Evolutionary conservation across 2,888 invertebrate genomes (phyloP).

Genomic region (Sphecodes monilicornis): DNA sequence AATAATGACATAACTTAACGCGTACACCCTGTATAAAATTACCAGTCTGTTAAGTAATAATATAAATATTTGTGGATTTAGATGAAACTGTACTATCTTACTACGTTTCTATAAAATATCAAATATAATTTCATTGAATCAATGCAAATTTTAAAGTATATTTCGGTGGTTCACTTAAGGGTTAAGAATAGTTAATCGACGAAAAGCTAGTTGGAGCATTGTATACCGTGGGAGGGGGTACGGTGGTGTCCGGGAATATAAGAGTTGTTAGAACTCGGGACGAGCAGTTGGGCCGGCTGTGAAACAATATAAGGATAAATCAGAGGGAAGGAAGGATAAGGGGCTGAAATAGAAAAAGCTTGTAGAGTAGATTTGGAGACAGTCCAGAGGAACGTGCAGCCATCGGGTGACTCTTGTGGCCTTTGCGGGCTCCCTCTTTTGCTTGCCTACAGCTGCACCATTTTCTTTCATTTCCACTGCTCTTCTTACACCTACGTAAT

Average conservation of each 20-base stretch:
- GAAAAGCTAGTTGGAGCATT: not conserved
- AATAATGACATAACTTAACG: too few relatives aligned
- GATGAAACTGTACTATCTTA: too few relatives aligned
- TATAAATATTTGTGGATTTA: too few relatives aligned
- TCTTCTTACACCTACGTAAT: conserved; percentile 42
- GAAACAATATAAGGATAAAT: conserved; percentile 80
- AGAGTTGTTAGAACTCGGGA: conserved; percentile 30
- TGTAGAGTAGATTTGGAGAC: conserved; percentile 80
- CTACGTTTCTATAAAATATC: too few relatives aligned
- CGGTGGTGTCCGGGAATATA: conserved; percentile 24
- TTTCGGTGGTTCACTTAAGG: not conserved
- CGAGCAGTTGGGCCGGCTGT: conserved; percentile 55
- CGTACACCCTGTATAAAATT: too few relatives aligned
- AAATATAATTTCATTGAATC: too few relatives aligned
- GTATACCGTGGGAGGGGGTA: not conserved
- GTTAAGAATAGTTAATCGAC: not conserved
- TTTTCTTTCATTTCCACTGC: conserved; percentile 48
- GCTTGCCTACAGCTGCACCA: conserved; percentile 52
- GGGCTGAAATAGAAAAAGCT: conserved; percentile 80
- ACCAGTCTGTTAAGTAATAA: too few relatives aligned
- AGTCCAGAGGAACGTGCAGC: conserved; percentile 74
- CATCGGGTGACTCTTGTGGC: conserved; percentile 68
- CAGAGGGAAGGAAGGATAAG: conserved; percentile 78
- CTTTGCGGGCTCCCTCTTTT: conserved; percentile 66
- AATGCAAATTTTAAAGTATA: too few relatives aligned